These are phyloP conservation scores for Hecatera dysodea DNA, from an alignment of 2,888 invertebrate species.

Conservation along the genomic window DNA sequence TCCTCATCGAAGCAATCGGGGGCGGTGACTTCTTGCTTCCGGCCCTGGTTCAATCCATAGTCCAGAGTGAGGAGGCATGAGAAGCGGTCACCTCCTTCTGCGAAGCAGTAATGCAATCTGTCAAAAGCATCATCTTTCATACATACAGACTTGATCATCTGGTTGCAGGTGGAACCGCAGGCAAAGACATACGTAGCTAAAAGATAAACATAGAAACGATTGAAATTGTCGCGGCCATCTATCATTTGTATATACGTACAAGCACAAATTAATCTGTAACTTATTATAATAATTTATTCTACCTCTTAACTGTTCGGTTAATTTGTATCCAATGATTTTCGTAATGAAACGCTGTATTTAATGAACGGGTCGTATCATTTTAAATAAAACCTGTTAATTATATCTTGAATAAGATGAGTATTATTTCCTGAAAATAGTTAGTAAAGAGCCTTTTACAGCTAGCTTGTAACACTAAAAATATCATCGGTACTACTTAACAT, in stretches of 20 bases:
- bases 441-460: slow-evolving; percentile 2
- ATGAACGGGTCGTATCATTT: slow-evolving; percentile 73
- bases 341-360: slow-evolving; percentile 79
- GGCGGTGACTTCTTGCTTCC: no score
- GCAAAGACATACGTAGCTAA: not conserved
- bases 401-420: slow-evolving; percentile 44
- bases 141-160: no score
- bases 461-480: not conserved
- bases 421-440: slow-evolving; percentile 40
- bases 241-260: slow-evolving; percentile 67
- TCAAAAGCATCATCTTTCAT: no score
- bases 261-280: slow-evolving; percentile 66
- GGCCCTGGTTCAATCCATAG: no score
- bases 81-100: no score
- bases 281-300: slow-evolving; percentile 66
- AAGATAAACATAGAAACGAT: slow-evolving; percentile 46
- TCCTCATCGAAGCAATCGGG: no score
- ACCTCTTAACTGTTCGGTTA: slow-evolving; percentile 63
- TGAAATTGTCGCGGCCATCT: slow-evolving; percentile 68
- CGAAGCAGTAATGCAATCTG: no score
- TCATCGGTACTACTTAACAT: not conserved
- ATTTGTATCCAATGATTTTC: slow-evolving; percentile 78
- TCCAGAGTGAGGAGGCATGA: no score
- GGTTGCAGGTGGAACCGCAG: no score
- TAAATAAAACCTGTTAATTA: slow-evolving; percentile 55